Percentiles rank a stretch among this genome's conserved stretches.
These are phyloP conservation scores for Hypena proboscidalis DNA, from an alignment of 2,888 invertebrate species.

Conservation along the genomic window DNA sequence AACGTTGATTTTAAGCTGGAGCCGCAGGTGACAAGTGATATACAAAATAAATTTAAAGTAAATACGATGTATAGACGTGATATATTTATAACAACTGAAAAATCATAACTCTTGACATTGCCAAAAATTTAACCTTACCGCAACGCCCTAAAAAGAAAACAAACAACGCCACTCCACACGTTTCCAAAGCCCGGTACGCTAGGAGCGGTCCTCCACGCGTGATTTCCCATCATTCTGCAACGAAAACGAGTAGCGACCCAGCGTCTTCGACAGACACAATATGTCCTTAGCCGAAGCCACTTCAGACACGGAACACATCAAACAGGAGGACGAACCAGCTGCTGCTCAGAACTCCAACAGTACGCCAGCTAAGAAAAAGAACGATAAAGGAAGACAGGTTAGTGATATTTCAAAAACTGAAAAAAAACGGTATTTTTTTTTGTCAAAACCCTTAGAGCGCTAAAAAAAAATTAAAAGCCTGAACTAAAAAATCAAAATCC, in stretches of 20 bases:
- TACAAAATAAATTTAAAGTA: no score
- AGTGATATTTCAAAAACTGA: no score
- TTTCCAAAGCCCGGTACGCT: constrained; percentile 18
- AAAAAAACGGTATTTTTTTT: neutral
- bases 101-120: no score
- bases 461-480: no score
- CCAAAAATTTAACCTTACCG: no score
- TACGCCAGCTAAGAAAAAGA: constrained; percentile 44
- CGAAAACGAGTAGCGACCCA: constrained; percentile 62
- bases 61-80: no score
- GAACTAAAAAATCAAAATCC: no score
- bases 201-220: constrained; percentile 72
- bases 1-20: no score
- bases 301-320: constrained; percentile 71
- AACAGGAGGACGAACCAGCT: constrained; percentile 41
- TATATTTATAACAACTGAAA: no score
- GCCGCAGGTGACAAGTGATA: no score
- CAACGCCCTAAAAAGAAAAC: no score
- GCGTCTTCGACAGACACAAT: constrained; percentile 66
- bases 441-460: neutral
- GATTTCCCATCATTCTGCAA: constrained; percentile 59
- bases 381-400: constrained; percentile 50
- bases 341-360: constrained; percentile 35
- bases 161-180: constrained; percentile 49
- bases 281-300: constrained; percentile 80